phyloP scores from a whole-genome alignment of 2,888 invertebrate genomes.

The Panorpa germanica region DNA sequence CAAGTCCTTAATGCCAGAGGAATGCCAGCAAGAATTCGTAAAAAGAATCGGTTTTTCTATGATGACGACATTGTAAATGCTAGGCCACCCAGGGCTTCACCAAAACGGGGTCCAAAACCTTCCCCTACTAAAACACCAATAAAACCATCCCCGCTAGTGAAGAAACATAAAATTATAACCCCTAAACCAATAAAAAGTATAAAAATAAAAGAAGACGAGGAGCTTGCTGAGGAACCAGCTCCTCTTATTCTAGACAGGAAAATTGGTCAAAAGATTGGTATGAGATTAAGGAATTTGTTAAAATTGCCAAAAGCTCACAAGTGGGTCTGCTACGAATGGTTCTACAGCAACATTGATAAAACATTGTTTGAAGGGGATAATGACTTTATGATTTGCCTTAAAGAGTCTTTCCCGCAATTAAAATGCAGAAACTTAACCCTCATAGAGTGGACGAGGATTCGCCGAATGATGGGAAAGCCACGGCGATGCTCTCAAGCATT shows the following conservation, averaged over 20 bases:
- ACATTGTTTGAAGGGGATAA: constrained; percentile 89
- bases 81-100: constrained; percentile 53
- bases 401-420: constrained; percentile 85
- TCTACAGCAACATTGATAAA: constrained; percentile 95
- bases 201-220: constrained; percentile 10
- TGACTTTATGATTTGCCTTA: constrained; percentile 86
- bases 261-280: constrained; percentile 76
- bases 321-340: constrained; percentile 99
- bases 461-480: constrained; percentile 94
- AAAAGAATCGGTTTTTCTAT: constrained; percentile 74
- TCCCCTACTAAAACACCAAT: constrained; percentile 25
- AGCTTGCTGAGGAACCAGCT: constrained; percentile 8
- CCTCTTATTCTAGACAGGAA: constrained; percentile 53
- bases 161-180: constrained; percentile 27
- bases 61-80: constrained; percentile 78
- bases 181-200: constrained; percentile 25
- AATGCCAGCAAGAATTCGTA: constrained; percentile 79
- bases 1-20: constrained; percentile 70
- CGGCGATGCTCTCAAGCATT: constrained; percentile 86
- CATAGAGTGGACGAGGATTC: constrained; percentile 88
- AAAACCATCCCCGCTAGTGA: constrained; percentile 25
- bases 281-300: constrained; percentile 74
- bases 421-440: constrained; percentile 68
- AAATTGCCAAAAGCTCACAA: constrained; percentile 97
- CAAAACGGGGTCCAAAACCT: constrained; percentile 42